Evolutionary conservation across 2,113 vertebrate species (phyloP).

Genomic region (Bos indicus): DNA sequence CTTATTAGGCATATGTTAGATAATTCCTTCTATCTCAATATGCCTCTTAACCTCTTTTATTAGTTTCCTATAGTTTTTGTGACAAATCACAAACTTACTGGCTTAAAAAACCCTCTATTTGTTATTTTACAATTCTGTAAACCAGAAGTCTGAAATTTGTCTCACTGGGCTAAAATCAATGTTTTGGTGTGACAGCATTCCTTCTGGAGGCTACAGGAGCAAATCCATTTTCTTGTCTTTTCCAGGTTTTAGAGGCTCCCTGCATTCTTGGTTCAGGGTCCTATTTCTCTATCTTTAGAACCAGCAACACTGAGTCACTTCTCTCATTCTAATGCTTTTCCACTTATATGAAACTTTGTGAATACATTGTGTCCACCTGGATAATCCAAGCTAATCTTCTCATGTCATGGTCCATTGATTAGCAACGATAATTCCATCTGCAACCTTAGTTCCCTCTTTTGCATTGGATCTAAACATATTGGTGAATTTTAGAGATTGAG

Average conservation of each 20-base stretch:
- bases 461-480: neutral
- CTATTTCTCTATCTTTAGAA: neutral
- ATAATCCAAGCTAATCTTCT: neutral
- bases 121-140: neutral
- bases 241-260: neutral
- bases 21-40: neutral
- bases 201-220: neutral
- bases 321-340: neutral
- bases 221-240: neutral
- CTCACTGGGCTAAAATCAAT: neutral
- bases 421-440: neutral
- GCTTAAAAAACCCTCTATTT: neutral
- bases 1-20: neutral
- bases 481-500: neutral
- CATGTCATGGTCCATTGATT: neutral
- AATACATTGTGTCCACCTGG: neutral
- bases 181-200: neutral
- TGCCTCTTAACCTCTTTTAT: neutral
- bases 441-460: neutral
- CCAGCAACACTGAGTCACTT: neutral
- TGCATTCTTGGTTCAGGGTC: neutral
- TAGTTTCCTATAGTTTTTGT: neutral
- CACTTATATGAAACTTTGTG: neutral
- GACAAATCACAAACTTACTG: neutral
- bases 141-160: neutral